A percentile compares a stretch with the other conserved stretches of the same genome.
Conservation (phyloP, 2,113 vertebrate species). For the Perca flavescens region DNA sequence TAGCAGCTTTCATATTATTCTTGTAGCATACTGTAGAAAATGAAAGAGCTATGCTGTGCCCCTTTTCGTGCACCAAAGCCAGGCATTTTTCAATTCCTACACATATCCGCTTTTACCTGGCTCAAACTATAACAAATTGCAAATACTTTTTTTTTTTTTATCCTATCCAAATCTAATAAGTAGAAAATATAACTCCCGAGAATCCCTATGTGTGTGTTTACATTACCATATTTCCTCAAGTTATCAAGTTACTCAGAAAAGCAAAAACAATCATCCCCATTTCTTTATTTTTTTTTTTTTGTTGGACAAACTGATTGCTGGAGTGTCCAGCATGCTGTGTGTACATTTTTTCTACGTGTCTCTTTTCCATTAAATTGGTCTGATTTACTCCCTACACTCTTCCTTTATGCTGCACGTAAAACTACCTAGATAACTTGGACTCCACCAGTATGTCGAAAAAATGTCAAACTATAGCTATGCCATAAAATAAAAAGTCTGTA, state of each 20-base stretch:
- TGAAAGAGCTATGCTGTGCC: not conserved
- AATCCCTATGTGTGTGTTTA: not conserved
- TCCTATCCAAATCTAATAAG: not conserved
- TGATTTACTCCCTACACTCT: not conserved
- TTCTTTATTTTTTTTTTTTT: not conserved
- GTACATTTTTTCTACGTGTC: not conserved
- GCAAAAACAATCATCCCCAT: not conserved
- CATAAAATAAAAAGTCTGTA: too few relatives aligned
- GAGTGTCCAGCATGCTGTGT: not conserved
- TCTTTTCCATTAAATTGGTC: constrained; percentile 18
- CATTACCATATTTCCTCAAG: not conserved
- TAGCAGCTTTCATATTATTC: not conserved
- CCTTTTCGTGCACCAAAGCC: not conserved
- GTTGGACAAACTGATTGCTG: not conserved
- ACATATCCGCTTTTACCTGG: too few relatives aligned
- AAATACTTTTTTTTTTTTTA: not conserved
- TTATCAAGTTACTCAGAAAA: not conserved
- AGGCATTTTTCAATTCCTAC: not conserved
- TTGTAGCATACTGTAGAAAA: not conserved
- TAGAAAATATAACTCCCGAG: not conserved
- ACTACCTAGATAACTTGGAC: too few relatives aligned
- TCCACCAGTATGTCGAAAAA: too few relatives aligned
- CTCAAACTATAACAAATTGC: not conserved
- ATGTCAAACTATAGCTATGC: too few relatives aligned
- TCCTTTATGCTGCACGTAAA: not conserved